Evolutionary conservation across 2,888 invertebrate genomes (phyloP), one percentile per base, ranked within the genome.

Genomic region (Tetragonula carbonaria): DNA sequence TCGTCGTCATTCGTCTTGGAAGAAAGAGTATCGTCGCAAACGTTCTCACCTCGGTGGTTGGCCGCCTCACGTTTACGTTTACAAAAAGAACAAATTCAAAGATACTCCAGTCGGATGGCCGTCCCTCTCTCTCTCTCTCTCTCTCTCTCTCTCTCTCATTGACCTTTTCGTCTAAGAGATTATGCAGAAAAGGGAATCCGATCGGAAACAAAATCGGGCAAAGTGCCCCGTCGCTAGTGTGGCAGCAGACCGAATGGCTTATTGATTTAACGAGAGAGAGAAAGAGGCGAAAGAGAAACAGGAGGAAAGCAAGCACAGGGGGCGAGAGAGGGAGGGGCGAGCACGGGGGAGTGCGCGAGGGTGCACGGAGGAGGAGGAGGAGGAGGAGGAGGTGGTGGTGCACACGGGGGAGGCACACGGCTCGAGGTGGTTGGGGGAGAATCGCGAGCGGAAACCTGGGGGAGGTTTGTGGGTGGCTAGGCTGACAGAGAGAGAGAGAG

Each of bases 261-360:
- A 91, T 91, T 90, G 89, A 91, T 90, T 90, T 90, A 79, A 80
- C 82, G 89, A 90, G 87, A 90, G 66, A 68, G 79, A 80, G 63
- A 63, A 63, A 72, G 68, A 79, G 68, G 63, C 63, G 63, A 63
- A 74, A 72, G 85, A 33, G 78, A 77, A 45, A 57, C 68, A 63
- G 71, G 66, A 76, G 50, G 67, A 72, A 84, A 50, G 66, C 59
- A 67, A 66, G 68, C 73, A 79, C 63, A 76, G 66, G 67, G 53
- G 18, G 4, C 79, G 88, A 88, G 87, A 88, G 81, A 87, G 86
- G 87, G 65, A 67, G 76, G 38, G 6, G 38, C 38, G 38, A 45
- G 51, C 65, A 59, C 67, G 59, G 59, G 21, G 65, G 75, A 68
- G 68, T 72, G 65, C 67, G 70, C 72, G 72, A 67, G 78, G 71